These are phyloP conservation scores for Apostichopus japonicus DNA, from an alignment of 35 echinoderm and acorn worm species.

Conservation along the genomic window DNA sequence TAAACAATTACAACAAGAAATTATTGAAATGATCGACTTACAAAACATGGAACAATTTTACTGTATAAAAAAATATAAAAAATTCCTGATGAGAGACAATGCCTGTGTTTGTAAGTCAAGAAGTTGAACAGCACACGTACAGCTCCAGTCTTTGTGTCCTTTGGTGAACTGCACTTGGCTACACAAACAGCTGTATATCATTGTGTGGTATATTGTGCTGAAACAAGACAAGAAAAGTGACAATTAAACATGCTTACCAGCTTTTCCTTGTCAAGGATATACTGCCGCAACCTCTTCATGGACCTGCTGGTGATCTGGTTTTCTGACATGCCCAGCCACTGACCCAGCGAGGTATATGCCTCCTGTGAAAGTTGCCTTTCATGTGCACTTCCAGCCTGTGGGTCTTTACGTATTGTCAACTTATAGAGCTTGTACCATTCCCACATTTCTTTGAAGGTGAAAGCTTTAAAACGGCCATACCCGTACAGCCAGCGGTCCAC, in stretches of 20 bases:
- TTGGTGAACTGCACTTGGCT: too few species aligned
- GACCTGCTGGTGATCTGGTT: not conserved
- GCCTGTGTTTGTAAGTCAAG: too few species aligned
- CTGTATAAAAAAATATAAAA: too few species aligned
- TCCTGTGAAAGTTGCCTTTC: not conserved
- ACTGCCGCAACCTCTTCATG: conserved; percentile 26
- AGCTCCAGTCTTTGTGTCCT: too few species aligned
- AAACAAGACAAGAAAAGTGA: too few species aligned
- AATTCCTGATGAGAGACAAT: too few species aligned
- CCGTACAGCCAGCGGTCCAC: conserved; percentile 40
- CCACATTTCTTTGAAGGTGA: conserved; percentile 21
- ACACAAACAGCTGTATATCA: too few species aligned
- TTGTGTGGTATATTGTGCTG: too few species aligned
- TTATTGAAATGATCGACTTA: too few species aligned
- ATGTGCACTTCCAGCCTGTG: conserved; percentile 1
- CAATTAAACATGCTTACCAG: not conserved
- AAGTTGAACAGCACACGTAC: too few species aligned
- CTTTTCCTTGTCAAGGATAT: conserved; percentile 32
- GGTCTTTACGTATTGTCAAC: not conserved
- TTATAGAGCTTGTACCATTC: conserved; percentile 6
- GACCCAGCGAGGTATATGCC: not conserved
- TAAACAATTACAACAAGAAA: too few species aligned
- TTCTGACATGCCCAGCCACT: conserved; percentile 10
- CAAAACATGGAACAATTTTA: too few species aligned
- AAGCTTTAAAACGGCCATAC: not conserved